A percentile compares a stretch with the other conserved stretches of the same genome.
Conservation (phyloP, 2,888 invertebrate genomes). For the Podabrus alpinus region DNA sequence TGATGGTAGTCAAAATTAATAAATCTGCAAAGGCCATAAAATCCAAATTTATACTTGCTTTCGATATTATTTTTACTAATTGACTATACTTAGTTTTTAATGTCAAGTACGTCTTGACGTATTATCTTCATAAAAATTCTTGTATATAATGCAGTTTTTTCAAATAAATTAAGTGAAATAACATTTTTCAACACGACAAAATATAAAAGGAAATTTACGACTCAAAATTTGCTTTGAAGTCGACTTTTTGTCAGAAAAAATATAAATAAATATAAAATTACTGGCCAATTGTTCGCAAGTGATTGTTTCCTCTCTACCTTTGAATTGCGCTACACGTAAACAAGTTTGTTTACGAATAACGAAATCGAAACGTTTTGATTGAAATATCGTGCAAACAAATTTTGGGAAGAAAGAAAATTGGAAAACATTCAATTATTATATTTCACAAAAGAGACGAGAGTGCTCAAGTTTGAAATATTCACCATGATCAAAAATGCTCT, state of each 20-base stretch:
- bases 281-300: background rate
- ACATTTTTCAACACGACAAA: background rate
- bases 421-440: background rate
- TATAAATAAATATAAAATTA: background rate
- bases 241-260: background rate
- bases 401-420: background rate
- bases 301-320: background rate
- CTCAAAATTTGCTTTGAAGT: background rate
- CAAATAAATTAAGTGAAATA: background rate
- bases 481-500: background rate
- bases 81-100: conserved; percentile 4
- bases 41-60: background rate
- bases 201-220: conserved; percentile 2
- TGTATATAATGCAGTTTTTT: background rate
- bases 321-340: background rate
- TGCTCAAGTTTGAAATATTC: background rate
- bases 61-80: background rate
- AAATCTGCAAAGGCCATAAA: background rate
- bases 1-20: background rate
- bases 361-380: background rate
- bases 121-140: conserved; percentile 2
- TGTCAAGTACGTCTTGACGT: background rate
- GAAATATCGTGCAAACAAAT: background rate
- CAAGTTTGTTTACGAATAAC: background rate
- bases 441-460: background rate